Conservation (phyloP, 2,113 vertebrate genomes). For the Ciconia boyciana region DNA sequence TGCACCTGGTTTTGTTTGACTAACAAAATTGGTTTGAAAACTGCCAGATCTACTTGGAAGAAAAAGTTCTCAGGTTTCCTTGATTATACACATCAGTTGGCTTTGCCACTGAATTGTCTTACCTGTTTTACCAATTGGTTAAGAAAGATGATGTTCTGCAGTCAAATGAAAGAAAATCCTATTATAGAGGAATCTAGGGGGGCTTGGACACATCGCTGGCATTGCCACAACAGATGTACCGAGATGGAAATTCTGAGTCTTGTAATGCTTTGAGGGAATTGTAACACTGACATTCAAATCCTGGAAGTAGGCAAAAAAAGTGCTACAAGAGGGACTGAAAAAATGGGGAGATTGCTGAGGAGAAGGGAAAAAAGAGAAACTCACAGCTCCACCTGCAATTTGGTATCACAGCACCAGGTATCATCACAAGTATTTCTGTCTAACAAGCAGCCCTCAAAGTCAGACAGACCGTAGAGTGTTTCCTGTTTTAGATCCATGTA, state of each 20-base stretch:
- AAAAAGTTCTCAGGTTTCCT: background rate
- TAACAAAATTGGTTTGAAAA: slow-evolving; percentile 4
- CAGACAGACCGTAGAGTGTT: background rate
- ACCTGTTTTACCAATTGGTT: background rate
- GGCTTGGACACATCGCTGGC: background rate
- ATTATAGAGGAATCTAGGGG: background rate
- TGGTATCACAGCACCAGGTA: background rate
- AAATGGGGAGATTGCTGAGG: background rate
- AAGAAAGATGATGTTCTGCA: background rate
- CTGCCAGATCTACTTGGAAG: background rate
- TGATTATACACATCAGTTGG: background rate
- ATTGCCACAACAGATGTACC: background rate
- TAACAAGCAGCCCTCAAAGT: background rate
- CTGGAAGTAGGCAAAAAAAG: background rate
- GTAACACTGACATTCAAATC: background rate
- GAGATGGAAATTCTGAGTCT: background rate
- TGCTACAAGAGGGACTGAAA: background rate
- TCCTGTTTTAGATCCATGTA: background rate
- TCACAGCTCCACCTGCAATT: background rate
- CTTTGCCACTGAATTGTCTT: background rate
- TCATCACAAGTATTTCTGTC: background rate
- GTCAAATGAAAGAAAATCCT: background rate
- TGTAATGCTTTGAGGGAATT: background rate
- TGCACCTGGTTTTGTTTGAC: background rate
- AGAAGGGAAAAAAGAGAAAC: background rate